Percentiles rank a stretch among this genome's conserved stretches.
phyloP scores from a whole-genome alignment of 2,888 invertebrate genomes.

The Alviniconcha strummeri region DNA sequence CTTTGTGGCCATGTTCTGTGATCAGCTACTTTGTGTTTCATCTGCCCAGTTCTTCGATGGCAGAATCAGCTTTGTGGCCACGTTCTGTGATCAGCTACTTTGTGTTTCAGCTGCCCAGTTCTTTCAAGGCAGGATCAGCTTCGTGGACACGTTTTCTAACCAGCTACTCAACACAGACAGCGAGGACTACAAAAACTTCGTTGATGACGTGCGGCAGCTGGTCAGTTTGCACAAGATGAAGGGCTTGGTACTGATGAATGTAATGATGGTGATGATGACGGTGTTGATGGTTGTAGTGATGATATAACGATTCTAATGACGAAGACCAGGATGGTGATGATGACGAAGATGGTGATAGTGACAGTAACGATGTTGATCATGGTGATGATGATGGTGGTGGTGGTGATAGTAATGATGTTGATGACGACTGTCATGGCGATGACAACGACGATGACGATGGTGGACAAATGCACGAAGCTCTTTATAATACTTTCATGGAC shows the following conservation, averaged over 20 bases:
- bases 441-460: too few relatives aligned
- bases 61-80: conserved; percentile 32
- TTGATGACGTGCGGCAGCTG: conserved; percentile 20
- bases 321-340: too few relatives aligned
- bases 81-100: conserved; percentile 14
- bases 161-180: conserved; percentile 20
- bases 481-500: too few relatives aligned
- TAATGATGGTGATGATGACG: too few relatives aligned
- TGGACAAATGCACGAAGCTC: too few relatives aligned
- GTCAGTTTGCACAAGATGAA: conserved; percentile 26
- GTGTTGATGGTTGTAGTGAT: too few relatives aligned
- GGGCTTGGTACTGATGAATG: too few relatives aligned
- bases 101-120: conserved; percentile 38
- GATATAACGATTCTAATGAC: too few relatives aligned
- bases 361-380: not conserved
- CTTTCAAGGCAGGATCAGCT: conserved; percentile 38
- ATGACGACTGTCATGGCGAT: too few relatives aligned
- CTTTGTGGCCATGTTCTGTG: too few relatives aligned
- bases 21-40: not conserved
- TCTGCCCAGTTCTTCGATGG: conserved; percentile 42
- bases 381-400: not conserved
- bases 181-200: conserved; percentile 26
- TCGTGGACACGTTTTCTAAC: conserved; percentile 29
- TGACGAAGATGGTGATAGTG: not conserved
- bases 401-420: too few relatives aligned